phyloP scores from a whole-genome alignment of 64 coral and sea anemone species.

The Actinia tenebrosa region DNA sequence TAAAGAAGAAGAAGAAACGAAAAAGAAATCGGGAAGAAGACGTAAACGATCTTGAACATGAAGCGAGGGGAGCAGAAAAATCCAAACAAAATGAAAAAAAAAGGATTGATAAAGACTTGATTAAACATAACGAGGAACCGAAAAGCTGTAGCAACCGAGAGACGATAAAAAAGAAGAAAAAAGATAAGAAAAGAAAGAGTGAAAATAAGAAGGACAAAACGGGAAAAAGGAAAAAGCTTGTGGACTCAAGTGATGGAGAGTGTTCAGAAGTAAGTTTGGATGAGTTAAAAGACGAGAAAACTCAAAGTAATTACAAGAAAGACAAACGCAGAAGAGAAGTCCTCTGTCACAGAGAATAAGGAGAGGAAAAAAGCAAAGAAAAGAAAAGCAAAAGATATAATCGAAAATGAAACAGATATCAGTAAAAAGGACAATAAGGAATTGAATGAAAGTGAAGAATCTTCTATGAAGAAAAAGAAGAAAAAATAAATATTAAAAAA shows the following conservation, averaged over 20 bases:
- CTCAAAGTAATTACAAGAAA: not conserved
- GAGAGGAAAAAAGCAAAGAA: not conserved
- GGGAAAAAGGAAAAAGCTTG: not conserved
- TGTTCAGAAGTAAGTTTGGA: not conserved
- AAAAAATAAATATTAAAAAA: not conserved
- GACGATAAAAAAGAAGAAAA: constrained; percentile 20
- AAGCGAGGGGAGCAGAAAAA: not conserved
- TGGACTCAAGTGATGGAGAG: not conserved
- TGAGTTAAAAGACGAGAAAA: not conserved
- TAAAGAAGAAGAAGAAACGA: constrained; percentile 25
- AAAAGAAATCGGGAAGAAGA: constrained; percentile 2
- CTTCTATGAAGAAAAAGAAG: not conserved
- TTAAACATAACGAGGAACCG: not conserved
- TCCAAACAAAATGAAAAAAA: not conserved
- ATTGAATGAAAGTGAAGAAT: not conserved
- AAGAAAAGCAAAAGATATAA: not conserved
- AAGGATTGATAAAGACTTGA: not conserved
- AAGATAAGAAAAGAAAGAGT: not conserved
- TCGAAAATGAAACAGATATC: not conserved
- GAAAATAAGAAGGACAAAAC: not conserved
- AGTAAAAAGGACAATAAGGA: not conserved
- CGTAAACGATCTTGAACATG: not conserved
- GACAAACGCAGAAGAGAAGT: not conserved
- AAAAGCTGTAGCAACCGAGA: not conserved
- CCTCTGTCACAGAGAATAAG: not conserved